A percentile compares a stretch with the other conserved stretches of the same genome.
phyloP scores from a whole-genome alignment of 2,888 invertebrate genomes.

The Ochropleura leucogaster region DNA sequence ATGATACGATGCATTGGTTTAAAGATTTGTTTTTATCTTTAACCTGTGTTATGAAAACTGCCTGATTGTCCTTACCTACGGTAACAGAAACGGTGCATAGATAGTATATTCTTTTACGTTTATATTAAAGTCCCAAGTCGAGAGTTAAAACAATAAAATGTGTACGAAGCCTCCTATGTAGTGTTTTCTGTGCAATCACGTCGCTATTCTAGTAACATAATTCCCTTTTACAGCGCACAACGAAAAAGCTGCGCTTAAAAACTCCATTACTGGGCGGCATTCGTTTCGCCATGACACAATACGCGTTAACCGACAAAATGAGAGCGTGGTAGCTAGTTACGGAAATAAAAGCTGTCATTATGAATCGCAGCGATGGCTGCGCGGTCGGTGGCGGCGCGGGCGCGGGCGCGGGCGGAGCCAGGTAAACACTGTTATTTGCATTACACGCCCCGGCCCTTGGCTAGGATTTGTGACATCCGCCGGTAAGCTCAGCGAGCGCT shows the following conservation, averaged over 20 bases:
- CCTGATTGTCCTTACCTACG: background rate
- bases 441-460: slow-evolving; percentile 82
- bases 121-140: slow-evolving; percentile 70
- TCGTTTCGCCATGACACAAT: slow-evolving; percentile 86
- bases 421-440: slow-evolving; percentile 87
- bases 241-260: slow-evolving; percentile 85
- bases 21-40: slow-evolving; percentile 19
- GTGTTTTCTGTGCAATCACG: slow-evolving; percentile 81
- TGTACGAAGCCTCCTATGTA: slow-evolving; percentile 69
- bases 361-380: slow-evolving; percentile 77
- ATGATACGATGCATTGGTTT: slow-evolving; percentile 27
- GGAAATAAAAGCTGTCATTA: slow-evolving; percentile 88
- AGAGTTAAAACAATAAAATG: slow-evolving; percentile 80
- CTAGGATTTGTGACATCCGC: slow-evolving; percentile 87
- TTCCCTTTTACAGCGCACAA: slow-evolving; percentile 78
- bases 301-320: slow-evolving; percentile 87
- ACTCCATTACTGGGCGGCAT: slow-evolving; percentile 85
- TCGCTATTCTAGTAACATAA: slow-evolving; percentile 83
- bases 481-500: slow-evolving; percentile 79
- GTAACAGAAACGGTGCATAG: background rate
- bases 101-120: slow-evolving; percentile 21
- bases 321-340: slow-evolving; percentile 87
- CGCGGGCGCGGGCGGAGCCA: slow-evolving; percentile 69
- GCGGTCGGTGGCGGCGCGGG: slow-evolving; percentile 58
- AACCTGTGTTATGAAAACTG: slow-evolving; percentile 1